A percentile compares a stretch with the other conserved stretches of the same genome.
Evolutionary conservation across 2,888 invertebrate genomes (phyloP).

Genomic region (Teleiodes luculella): DNA sequence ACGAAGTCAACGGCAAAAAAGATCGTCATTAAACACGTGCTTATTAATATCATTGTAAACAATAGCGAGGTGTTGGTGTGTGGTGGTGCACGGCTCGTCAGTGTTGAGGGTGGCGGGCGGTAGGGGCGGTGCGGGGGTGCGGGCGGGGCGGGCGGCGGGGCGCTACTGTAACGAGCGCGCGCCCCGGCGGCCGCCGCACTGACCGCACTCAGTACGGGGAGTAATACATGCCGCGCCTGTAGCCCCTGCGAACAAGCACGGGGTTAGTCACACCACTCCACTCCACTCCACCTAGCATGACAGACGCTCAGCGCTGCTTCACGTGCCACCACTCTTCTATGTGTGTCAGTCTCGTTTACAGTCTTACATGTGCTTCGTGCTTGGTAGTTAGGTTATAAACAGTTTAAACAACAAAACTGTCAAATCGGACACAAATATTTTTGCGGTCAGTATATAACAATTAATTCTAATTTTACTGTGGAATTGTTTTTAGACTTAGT

Average conservation of each 20-base stretch:
- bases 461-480: background rate
- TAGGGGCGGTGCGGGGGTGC: background rate
- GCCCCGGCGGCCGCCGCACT: conserved; percentile 28
- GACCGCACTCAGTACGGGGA: conserved; percentile 82
- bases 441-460: background rate
- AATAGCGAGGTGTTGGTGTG: background rate
- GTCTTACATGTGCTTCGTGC: no score
- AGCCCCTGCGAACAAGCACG: conserved; percentile 81
- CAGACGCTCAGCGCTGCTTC: background rate
- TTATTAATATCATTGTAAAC: background rate
- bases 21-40: no score
- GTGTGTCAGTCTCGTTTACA: no score
- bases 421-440: background rate
- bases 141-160: conserved; percentile 9
- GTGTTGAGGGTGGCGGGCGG: background rate
- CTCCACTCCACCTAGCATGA: background rate
- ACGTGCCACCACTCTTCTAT: background rate
- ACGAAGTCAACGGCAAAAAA: background rate
- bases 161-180: no score
- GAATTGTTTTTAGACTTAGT: background rate
- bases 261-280: conserved; percentile 37
- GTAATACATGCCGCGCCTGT: conserved; percentile 84
- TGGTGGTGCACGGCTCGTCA: no score
- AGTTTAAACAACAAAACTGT: no score
- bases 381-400: no score